These are phyloP conservation scores for Rhipidura dahli DNA, from an alignment of 2,113 vertebrate species.

Conservation along the genomic window DNA sequence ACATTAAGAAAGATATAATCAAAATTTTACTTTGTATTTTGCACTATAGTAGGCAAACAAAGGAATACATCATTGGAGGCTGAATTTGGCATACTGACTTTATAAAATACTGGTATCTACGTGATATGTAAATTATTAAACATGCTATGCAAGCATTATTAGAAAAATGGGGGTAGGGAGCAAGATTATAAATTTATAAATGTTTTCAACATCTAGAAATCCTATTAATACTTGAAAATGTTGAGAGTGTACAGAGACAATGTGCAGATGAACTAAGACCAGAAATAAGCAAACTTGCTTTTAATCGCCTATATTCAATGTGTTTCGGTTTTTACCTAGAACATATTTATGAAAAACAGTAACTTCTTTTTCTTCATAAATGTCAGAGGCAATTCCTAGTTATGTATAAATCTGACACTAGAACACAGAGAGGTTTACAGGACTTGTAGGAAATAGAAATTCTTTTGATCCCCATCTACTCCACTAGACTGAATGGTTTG, in stretches of 20 bases:
- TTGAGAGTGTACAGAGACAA: background rate
- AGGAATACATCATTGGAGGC: background rate
- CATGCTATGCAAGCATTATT: constrained; percentile 17
- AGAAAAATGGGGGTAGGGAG: background rate
- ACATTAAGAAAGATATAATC: background rate
- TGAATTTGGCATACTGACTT: background rate
- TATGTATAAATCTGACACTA: background rate
- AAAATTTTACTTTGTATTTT: constrained; percentile 6
- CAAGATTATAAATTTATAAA: constrained; percentile 27
- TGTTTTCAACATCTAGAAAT: background rate
- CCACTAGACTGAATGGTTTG: background rate
- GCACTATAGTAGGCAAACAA: background rate
- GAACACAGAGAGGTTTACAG: background rate
- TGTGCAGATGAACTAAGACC: background rate
- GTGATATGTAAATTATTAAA: constrained; percentile 65
- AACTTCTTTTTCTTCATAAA: background rate
- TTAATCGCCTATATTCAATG: background rate
- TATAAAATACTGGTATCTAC: constrained; percentile 36
- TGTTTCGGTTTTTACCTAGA: background rate
- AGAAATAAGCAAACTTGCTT: background rate
- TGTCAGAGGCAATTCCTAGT: background rate
- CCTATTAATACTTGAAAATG: background rate
- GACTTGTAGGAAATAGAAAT: background rate
- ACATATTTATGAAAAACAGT: background rate
- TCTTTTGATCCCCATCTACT: background rate